These are phyloP conservation scores for Conomelus anceps DNA, from an alignment of 2,888 invertebrate genomes.

Conservation along the genomic window DNA sequence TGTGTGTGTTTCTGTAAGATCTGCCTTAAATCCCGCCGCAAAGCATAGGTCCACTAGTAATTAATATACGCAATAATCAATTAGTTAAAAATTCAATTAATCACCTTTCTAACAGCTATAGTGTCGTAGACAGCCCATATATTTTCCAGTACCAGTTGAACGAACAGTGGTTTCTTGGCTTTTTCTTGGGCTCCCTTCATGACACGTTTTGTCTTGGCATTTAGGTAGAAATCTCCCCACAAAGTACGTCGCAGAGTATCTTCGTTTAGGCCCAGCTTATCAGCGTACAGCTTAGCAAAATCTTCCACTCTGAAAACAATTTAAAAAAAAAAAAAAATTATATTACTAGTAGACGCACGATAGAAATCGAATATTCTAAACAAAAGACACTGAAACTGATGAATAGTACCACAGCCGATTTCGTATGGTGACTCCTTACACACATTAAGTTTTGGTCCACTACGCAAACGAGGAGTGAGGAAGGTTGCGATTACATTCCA, in stretches of 20 bases:
- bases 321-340: no score
- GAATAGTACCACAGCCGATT: slow-evolving; percentile 21
- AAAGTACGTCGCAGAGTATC: slow-evolving; percentile 68
- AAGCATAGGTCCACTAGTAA: no score
- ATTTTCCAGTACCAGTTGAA: slow-evolving; percentile 84
- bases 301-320: slow-evolving; percentile 57
- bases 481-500: no score
- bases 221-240: slow-evolving; percentile 92
- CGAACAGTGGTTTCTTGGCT: slow-evolving; percentile 88
- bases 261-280: slow-evolving; percentile 66
- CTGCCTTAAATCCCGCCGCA: no score
- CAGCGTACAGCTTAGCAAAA: slow-evolving; percentile 71
- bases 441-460: no score
- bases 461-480: no score
- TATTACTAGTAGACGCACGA: neutral
- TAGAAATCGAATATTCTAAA: neutral
- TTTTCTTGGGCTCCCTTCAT: slow-evolving; percentile 84
- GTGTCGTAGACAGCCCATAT: slow-evolving; percentile 86
- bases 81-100: no score
- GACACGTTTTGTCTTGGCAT: slow-evolving; percentile 74
- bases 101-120: slow-evolving; percentile 58
- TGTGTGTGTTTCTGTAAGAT: no score
- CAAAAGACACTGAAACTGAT: slow-evolving; percentile 23
- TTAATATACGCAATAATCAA: no score
- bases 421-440: no score